Evolutionary conservation across 92 coral and sea anemone species (phyloP).

Genomic region (Bergia sp.): DNA sequence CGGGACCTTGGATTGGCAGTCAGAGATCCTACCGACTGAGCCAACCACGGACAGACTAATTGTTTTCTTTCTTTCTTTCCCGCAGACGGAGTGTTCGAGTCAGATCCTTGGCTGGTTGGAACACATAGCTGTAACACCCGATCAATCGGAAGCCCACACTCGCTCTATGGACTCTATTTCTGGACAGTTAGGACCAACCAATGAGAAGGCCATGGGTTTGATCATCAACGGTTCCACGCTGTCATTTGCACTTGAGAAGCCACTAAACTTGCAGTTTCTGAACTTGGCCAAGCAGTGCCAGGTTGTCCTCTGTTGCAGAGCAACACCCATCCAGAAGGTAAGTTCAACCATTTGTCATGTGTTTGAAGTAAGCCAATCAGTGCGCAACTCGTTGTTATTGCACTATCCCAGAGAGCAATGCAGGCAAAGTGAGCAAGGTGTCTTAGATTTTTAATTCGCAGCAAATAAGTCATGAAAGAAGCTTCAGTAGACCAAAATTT

Average conservation of each 20-base stretch:
- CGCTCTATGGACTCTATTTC: slow-evolving; percentile 60
- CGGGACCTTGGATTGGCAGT: too few species aligned
- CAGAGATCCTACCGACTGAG: too few species aligned
- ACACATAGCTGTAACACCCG: slow-evolving; percentile 56
- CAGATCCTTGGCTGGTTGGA: slow-evolving; percentile 85
- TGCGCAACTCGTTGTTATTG: neutral
- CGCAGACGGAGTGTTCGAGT: slow-evolving; percentile 80
- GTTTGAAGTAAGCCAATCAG: neutral
- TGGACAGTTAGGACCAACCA: slow-evolving; percentile 37
- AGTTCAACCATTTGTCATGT: neutral
- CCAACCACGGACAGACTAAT: too few species aligned
- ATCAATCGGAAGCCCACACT: slow-evolving; percentile 32
- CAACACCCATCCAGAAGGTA: slow-evolving; percentile 98
- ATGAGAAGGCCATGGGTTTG: slow-evolving; percentile 65
- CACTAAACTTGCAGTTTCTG: slow-evolving; percentile 82
- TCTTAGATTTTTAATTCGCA: neutral
- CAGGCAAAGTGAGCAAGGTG: neutral
- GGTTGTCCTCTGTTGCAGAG: slow-evolving; percentile 97
- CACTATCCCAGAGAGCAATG: neutral
- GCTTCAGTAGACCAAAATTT: too few species aligned
- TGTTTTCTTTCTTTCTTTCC: neutral
- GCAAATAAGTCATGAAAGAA: too few species aligned
- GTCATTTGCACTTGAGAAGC: slow-evolving; percentile 83
- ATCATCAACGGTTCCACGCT: slow-evolving; percentile 94
- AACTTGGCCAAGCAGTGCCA: slow-evolving; percentile 85